Evolutionary conservation across 2,888 invertebrate species (phyloP).

Genomic region (Theristus sp.): DNA sequence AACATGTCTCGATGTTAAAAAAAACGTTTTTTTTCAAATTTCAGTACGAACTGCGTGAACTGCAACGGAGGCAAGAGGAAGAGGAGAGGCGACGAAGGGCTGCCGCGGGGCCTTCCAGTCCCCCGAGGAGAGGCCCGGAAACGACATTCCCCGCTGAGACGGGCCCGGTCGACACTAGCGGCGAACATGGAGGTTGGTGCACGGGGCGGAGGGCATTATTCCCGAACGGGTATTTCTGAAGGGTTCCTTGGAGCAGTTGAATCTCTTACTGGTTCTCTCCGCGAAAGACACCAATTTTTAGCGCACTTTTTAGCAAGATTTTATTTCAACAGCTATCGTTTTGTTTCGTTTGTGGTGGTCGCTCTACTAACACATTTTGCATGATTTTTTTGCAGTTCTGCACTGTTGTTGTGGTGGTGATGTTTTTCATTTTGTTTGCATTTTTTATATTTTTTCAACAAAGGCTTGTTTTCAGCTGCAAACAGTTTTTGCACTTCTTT

Average conservation of each 20-base stretch:
- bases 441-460: no score
- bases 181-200: neutral
- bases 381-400: conserved; percentile 5
- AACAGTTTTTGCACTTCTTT: no score
- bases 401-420: conserved; percentile 1
- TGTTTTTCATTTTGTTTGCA: neutral
- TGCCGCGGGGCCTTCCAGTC: conserved; percentile 2
- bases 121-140: conserved; percentile 10
- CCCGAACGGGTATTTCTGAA: conserved; percentile 9
- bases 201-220: neutral
- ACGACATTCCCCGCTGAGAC: conserved; percentile 13
- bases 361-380: no score
- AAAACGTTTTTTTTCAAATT: no score
- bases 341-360: no score
- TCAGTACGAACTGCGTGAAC: conserved; percentile 88
- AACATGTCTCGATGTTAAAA: no score
- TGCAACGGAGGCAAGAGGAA: conserved; percentile 49
- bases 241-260: no score
- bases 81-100: conserved; percentile 17
- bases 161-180: neutral
- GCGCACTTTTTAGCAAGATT: no score
- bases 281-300: no score
- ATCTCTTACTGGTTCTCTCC: no score
- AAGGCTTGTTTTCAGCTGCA: no score
- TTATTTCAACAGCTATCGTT: no score